Conservation (phyloP, 2,113 vertebrate species). For the Equus przewalskii region DNA sequence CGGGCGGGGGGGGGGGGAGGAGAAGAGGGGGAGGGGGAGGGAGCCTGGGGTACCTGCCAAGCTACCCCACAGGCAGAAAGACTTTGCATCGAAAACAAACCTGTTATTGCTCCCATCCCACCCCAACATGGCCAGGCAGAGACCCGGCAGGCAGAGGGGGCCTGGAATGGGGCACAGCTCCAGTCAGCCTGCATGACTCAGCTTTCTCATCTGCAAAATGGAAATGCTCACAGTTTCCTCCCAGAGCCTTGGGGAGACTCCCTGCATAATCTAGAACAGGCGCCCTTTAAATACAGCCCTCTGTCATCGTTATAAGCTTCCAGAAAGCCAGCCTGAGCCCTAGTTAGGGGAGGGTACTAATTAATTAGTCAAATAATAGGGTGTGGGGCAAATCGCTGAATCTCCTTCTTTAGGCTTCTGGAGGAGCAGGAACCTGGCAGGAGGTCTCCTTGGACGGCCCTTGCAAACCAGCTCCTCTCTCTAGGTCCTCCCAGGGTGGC, state of each 20-base stretch:
- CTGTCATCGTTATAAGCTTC: not conserved
- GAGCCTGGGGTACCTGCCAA: not conserved
- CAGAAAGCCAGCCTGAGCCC: constrained; percentile 27
- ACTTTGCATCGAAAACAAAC: not conserved
- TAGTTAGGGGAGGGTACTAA: constrained; percentile 26
- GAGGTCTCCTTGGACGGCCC: not conserved
- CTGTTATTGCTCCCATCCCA: not conserved
- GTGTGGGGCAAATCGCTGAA: not conserved
- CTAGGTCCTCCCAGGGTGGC: not conserved
- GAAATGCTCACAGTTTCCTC: constrained; percentile 45
- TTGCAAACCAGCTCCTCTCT: not conserved
- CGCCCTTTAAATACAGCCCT: constrained; percentile 59
- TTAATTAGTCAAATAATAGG: constrained; percentile 71
- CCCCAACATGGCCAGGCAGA: not conserved
- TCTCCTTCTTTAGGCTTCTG: constrained; percentile 21
- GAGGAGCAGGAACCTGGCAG: not conserved
- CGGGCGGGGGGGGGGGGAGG: not conserved
- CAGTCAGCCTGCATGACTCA: not conserved
- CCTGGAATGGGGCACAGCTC: not conserved
- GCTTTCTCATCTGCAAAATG: constrained; percentile 48
- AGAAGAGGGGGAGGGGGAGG: too few species aligned
- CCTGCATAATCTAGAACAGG: not conserved
- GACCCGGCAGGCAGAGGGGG: not conserved
- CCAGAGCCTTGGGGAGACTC: constrained; percentile 30
- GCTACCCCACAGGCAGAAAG: not conserved